Evolutionary conservation across 2,888 invertebrate genomes (phyloP), one percentile per base, ranked within the genome.

Genomic region (Ariolimax columbianus): DNA sequence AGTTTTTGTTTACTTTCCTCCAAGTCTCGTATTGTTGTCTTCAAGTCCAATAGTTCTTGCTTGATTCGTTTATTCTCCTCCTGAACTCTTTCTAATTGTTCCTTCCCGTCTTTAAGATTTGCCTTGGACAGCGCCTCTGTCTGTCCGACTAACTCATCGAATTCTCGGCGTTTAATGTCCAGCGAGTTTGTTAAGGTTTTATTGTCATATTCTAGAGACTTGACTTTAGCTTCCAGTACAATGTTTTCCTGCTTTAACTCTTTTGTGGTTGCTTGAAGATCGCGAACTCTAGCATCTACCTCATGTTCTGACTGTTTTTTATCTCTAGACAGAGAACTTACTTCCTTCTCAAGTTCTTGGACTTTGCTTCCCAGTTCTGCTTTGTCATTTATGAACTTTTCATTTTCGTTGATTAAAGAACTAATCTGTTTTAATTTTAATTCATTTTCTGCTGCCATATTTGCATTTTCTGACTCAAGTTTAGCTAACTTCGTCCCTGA

Each of bases 381-480:
- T 79, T 89, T 88, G 73, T 90, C 89, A 3, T 88, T 86, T 82
- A 90, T 91, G 17, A 91, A 70, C 83, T 90, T 90, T 19, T 88
- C 87, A 84, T 90, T 90, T 82, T 91, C 91, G 17, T 72, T 59
- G 51, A 82, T 77, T 14, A 87, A 40, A 7, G 72, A 63, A n/a
- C 83, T 85, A 38, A 78, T 82, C 63, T 83, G 85, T 66, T 80
- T 70, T 33, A 19, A 75, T 59, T 86, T 86, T 66, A 40, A 26
- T 9, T 86, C 77, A 19, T 72, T 17, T 23, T 84, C 87, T 36
- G 68, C 87, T 33, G 86, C 87, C 66, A 86, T 36, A 26, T 87
- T 84, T 77, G 86, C 85, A 11, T 87, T 87, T 38, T 88, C 86
- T 55, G 78, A 72, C 14, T 85, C 86, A 51, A 82, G 23, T 75